Percentiles rank a stretch among this genome's conserved stretches.
Conservation (phyloP, 2,797 vertebrate species). For the Sparidentex hasta region DNA sequence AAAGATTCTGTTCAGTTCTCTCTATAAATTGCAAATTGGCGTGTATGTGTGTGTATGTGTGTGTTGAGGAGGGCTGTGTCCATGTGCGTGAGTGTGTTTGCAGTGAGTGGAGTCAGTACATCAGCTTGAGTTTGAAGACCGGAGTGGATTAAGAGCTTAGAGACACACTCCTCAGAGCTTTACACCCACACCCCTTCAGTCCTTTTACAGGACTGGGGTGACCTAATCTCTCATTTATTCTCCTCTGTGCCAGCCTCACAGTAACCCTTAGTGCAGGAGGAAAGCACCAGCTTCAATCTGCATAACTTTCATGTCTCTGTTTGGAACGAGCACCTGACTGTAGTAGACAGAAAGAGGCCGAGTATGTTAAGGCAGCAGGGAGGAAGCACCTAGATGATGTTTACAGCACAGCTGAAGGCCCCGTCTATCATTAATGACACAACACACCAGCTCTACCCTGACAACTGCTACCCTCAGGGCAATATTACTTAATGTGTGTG, state of each 20-base stretch:
- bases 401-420: too few species aligned
- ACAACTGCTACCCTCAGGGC: too few species aligned
- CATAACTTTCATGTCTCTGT: too few species aligned
- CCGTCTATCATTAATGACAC: too few species aligned
- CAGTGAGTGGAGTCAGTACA: constrained; percentile 42
- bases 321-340: too few species aligned
- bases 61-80: neutral
- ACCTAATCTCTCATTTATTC: constrained; percentile 67
- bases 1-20: constrained; percentile 29
- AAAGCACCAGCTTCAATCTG: constrained; percentile 2
- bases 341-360: too few species aligned
- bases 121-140: constrained; percentile 56
- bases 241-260: constrained; percentile 36
- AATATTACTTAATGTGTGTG: too few species aligned
- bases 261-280: constrained; percentile 24
- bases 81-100: constrained; percentile 4
- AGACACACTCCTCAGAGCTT: constrained; percentile 66
- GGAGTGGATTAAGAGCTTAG: constrained; percentile 77
- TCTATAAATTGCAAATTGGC: constrained; percentile 18
- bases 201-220: constrained; percentile 46
- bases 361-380: too few species aligned
- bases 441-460: too few species aligned
- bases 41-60: neutral
- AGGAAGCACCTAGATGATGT: too few species aligned
- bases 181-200: constrained; percentile 53